These are phyloP conservation scores for Zosterops pallidus DNA, from an alignment of 2,113 vertebrate genomes.

Conservation along the genomic window DNA sequence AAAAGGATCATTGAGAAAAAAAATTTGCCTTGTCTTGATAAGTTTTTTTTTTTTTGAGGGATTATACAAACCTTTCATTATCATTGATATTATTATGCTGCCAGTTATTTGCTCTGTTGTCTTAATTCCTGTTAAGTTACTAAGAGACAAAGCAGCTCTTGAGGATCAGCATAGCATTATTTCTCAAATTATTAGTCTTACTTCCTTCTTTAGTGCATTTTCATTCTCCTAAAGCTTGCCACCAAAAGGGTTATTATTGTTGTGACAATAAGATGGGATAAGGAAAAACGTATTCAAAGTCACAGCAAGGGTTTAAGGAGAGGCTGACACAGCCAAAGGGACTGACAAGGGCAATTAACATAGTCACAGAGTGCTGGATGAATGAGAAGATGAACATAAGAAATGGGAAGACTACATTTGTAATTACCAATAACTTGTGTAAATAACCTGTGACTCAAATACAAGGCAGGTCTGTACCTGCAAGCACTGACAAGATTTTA, in stretches of 20 bases:
- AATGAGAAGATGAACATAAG: neutral
- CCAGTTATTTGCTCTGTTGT: neutral
- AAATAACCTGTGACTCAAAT: neutral
- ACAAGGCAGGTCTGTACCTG: neutral
- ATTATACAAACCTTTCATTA: conserved; percentile 1
- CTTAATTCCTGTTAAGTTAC: conserved; percentile 29
- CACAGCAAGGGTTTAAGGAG: neutral
- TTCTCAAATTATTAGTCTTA: neutral
- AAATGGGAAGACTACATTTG: neutral
- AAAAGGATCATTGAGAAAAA: neutral
- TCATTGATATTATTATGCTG: neutral
- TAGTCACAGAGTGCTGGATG: neutral
- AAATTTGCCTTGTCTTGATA: neutral
- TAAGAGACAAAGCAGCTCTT: conserved; percentile 23
- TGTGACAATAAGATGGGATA: neutral
- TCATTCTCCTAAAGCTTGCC: neutral
- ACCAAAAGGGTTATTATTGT: neutral
- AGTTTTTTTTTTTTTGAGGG: neutral
- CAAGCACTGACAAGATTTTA: neutral
- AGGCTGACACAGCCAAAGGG: neutral
- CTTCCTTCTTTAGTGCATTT: conserved; percentile 4
- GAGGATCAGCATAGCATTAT: neutral
- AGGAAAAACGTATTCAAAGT: neutral
- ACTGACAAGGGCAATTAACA: neutral
- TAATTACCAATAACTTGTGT: conserved; percentile 14